Evolutionary conservation across 2,797 vertebrate genomes (phyloP).

Genomic region (Rhynchonycteris naso): DNA sequence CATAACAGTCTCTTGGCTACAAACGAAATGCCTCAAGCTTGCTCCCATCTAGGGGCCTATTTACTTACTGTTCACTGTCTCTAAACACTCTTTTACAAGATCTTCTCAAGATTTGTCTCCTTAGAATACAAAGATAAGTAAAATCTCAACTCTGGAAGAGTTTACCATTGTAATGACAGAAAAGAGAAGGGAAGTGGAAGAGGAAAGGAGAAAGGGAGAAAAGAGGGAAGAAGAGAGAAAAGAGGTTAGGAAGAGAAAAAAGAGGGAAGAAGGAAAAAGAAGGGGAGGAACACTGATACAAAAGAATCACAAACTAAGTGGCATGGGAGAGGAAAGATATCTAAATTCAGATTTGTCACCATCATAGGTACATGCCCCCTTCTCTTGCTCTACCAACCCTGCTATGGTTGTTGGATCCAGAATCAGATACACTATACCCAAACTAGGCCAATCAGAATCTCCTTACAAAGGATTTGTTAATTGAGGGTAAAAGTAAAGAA

Average conservation of each 20-base stretch:
- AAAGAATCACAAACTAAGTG: background rate
- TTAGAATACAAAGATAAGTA: constrained; percentile 32
- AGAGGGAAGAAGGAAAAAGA: background rate
- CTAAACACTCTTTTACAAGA: background rate
- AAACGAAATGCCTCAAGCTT: constrained; percentile 15
- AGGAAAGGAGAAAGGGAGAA: background rate
- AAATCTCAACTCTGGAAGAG: constrained; percentile 13
- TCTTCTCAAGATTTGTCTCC: background rate
- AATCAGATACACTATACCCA: background rate
- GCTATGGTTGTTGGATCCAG: background rate
- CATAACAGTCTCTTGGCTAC: background rate
- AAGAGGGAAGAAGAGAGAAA: background rate
- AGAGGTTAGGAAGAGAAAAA: background rate
- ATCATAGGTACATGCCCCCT: background rate
- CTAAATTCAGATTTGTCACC: constrained; percentile 1
- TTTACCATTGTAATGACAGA: background rate
- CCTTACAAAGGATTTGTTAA: background rate
- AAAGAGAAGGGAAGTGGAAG: background rate
- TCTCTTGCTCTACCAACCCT: background rate
- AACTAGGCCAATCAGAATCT: background rate
- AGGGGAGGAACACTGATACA: background rate
- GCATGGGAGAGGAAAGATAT: background rate
- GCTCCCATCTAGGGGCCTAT: background rate
- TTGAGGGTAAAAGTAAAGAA: background rate
- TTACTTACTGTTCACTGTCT: background rate